Conservation (phyloP, 1,140 invertebrate genomes). For the Drosophila fuyamai region DNA sequence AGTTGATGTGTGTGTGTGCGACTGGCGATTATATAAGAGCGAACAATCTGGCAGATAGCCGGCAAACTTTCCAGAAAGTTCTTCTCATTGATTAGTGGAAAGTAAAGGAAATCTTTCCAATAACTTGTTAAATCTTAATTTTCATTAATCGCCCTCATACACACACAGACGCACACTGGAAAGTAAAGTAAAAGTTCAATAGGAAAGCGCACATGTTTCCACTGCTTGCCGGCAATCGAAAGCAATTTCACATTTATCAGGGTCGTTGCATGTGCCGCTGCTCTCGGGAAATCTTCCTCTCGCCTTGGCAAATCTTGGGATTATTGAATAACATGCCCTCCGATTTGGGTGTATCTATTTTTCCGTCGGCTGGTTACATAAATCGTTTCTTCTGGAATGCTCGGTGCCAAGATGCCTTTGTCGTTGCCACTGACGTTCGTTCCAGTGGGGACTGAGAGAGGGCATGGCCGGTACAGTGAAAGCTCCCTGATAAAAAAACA, state of each 20-base stretch:
- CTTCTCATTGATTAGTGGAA: constrained; percentile 27
- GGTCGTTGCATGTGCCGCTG: constrained; percentile 32
- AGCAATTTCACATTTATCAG: constrained; percentile 49
- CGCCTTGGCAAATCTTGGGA: not conserved
- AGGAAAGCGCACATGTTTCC: constrained; percentile 61
- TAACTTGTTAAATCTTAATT: not conserved
- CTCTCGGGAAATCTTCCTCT: not conserved
- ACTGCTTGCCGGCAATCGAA: constrained; percentile 26
- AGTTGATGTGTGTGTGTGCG: constrained; percentile 11
- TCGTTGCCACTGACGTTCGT: constrained; percentile 5
- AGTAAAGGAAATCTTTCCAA: constrained; percentile 2
- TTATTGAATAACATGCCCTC: constrained; percentile 57
- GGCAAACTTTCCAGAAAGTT: constrained; percentile 63
- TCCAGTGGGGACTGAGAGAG: not conserved
- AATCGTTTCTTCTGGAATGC: constrained; percentile 72
- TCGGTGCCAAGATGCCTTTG: constrained; percentile 10
- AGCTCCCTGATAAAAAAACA: not conserved
- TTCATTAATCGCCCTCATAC: not conserved
- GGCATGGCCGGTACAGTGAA: constrained; percentile 17
- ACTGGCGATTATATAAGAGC: constrained; percentile 59
- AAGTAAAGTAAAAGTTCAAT: constrained; percentile 14
- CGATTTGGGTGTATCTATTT: constrained; percentile 17
- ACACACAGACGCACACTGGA: not conserved
- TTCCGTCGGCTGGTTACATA: constrained; percentile 54
- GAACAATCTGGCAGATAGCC: constrained; percentile 33